phyloP scores from a whole-genome alignment of 2,113 vertebrate species.

The Corydoras maculifer region DNA sequence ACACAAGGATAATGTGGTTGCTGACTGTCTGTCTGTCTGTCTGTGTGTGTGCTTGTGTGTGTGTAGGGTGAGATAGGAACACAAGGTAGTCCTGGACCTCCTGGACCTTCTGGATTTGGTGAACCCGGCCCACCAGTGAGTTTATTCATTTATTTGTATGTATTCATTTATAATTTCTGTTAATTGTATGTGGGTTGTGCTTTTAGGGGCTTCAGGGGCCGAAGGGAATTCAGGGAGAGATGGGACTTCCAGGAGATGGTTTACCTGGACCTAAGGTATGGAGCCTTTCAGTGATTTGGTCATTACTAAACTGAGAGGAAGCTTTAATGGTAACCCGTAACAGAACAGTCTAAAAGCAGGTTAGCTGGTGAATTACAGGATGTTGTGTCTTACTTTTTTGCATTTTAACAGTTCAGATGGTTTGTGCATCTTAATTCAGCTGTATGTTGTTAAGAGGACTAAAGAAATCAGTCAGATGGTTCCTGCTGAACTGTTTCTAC shows the following conservation, averaged over 20 bases:
- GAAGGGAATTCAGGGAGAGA: conserved; percentile 80
- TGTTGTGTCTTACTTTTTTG: too few relatives aligned
- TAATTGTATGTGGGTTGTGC: conserved; percentile 22
- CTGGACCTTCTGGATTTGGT: conserved; percentile 73
- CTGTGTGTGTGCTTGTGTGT: conserved; percentile 7
- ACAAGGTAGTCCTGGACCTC: conserved; percentile 71
- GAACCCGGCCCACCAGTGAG: conserved; percentile 75
- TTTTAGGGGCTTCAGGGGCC: conserved; percentile 79
- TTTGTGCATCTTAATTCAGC: too few relatives aligned
- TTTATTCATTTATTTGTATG: neutral
- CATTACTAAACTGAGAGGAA: too few relatives aligned
- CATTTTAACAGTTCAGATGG: too few relatives aligned
- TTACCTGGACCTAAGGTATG: conserved; percentile 80
- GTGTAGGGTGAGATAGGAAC: conserved; percentile 73
- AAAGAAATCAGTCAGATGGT: too few relatives aligned
- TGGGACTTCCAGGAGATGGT: conserved; percentile 76
- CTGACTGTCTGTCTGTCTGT: neutral
- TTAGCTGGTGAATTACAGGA: too few relatives aligned
- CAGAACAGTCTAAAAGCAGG: too few relatives aligned
- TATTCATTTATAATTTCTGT: neutral
- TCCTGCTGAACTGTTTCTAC: too few relatives aligned
- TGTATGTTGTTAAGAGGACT: too few relatives aligned
- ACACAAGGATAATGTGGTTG: neutral
- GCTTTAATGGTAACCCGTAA: too few relatives aligned
- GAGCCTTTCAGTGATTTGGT: neutral